A percentile compares a stretch with the other conserved stretches of the same genome.
These are phyloP conservation scores for Desmodus rotundus DNA, from an alignment of 2,113 vertebrate species.

Conservation along the genomic window DNA sequence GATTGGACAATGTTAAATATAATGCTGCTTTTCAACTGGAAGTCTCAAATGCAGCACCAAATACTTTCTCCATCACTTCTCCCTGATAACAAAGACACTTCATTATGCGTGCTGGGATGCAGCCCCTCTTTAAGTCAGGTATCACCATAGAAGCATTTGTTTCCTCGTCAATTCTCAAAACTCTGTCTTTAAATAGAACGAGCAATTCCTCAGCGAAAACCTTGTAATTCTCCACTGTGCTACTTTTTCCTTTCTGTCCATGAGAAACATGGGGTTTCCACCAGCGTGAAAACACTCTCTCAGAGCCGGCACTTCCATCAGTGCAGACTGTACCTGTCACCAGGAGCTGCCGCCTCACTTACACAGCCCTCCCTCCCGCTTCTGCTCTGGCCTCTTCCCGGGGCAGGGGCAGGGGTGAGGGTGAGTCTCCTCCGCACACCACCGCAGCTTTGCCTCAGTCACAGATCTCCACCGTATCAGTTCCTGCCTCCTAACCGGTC, in stretches of 20 bases:
- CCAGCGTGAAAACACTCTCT: background rate
- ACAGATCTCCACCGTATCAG: background rate
- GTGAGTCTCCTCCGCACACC: background rate
- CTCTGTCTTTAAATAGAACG: constrained; percentile 19
- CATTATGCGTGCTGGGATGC: background rate
- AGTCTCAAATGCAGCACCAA: background rate
- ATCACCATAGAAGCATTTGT: background rate
- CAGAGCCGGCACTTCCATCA: background rate
- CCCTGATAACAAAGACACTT: background rate
- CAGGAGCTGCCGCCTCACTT: background rate
- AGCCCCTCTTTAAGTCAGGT: background rate
- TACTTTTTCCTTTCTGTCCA: background rate
- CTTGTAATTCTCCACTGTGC: background rate
- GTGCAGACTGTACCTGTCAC: background rate
- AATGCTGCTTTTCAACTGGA: constrained; percentile 21
- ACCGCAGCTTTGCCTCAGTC: background rate
- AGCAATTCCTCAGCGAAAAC: background rate
- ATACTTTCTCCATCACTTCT: background rate
- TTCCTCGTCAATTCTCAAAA: constrained; percentile 31
- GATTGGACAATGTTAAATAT: background rate
- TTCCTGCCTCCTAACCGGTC: rapidly evolving
- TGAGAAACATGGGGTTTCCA: background rate
- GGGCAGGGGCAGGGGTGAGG: background rate
- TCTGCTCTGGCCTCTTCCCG: background rate
- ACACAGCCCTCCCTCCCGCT: background rate